Conservation (phyloP, 2,888 invertebrate species). For the Syritta pipiens region DNA sequence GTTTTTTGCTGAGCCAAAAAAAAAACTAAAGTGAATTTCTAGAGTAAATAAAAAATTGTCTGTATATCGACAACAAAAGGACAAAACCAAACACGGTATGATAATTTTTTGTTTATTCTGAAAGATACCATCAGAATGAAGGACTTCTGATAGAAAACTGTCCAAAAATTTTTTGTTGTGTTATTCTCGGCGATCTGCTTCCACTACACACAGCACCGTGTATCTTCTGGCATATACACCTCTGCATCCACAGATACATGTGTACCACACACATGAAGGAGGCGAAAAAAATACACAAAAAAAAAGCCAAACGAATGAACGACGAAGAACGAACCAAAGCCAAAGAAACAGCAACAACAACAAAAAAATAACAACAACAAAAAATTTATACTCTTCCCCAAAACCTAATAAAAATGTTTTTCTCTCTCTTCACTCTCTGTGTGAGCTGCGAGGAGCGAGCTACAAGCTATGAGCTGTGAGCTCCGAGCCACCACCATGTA, state of each 20-base stretch:
- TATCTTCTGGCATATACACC: conserved; percentile 63
- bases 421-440: conserved; percentile 61
- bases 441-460: conserved; percentile 23
- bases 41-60: conserved; percentile 12
- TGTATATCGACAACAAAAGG: conserved; percentile 6
- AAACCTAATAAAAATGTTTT: conserved; percentile 68
- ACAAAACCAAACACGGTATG: conserved; percentile 15
- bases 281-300: conserved; percentile 23
- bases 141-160: conserved; percentile 79
- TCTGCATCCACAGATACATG: conserved; percentile 48
- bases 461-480: conserved; percentile 1
- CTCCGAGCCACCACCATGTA: conserved; percentile 29
- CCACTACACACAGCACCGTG: conserved; percentile 60
- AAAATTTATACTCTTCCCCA: conserved; percentile 67
- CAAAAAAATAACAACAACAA: conserved; percentile 41
- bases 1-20: no score
- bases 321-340: conserved; percentile 39
- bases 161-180: conserved; percentile 76
- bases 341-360: conserved; percentile 23
- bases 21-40: background rate
- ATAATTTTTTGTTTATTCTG: conserved; percentile 62
- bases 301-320: conserved; percentile 56
- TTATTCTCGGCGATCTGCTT: conserved; percentile 68
- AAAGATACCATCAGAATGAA: conserved; percentile 73
- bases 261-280: conserved; percentile 54